A percentile compares a stretch with the other conserved stretches of the same genome.
phyloP scores from a whole-genome alignment of 35 echinoderm and acorn worm species.

The Nesometra sesokonis region DNA sequence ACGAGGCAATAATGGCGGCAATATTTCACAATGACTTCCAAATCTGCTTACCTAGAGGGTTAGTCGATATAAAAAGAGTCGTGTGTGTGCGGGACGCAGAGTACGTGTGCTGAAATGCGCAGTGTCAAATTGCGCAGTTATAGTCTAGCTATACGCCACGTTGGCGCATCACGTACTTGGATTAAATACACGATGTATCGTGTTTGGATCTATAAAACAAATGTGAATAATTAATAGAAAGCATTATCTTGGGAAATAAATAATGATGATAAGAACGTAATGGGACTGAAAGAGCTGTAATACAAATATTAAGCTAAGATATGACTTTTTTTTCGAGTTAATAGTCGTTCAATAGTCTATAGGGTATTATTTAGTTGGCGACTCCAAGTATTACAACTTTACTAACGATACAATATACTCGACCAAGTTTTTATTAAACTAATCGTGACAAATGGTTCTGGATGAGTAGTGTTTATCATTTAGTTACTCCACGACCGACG shows the following conservation, averaged over 20 bases:
- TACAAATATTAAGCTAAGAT: neutral
- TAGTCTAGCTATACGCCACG: neutral
- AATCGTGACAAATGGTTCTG: neutral
- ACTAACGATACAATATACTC: neutral
- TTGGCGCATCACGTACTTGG: neutral
- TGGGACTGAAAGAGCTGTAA: neutral
- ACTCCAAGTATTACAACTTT: neutral
- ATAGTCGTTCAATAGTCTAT: neutral
- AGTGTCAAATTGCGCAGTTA: neutral
- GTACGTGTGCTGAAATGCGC: neutral
- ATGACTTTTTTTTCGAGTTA: neutral
- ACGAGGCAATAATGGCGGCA: neutral
- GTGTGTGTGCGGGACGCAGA: neutral
- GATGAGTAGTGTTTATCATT: neutral
- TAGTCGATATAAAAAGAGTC: neutral
- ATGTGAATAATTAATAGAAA: slow-evolving; percentile 1
- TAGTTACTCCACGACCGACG: neutral
- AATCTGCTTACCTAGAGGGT: neutral
- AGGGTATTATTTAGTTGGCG: neutral
- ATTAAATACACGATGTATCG: neutral
- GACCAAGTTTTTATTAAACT: neutral
- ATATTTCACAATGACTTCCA: neutral
- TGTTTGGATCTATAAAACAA: neutral
- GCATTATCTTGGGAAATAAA: neutral
- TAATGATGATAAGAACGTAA: neutral